Base-by-base conservation (phyloP, 2,888 invertebrate genomes). In the Erannis defoliaria region DNA sequence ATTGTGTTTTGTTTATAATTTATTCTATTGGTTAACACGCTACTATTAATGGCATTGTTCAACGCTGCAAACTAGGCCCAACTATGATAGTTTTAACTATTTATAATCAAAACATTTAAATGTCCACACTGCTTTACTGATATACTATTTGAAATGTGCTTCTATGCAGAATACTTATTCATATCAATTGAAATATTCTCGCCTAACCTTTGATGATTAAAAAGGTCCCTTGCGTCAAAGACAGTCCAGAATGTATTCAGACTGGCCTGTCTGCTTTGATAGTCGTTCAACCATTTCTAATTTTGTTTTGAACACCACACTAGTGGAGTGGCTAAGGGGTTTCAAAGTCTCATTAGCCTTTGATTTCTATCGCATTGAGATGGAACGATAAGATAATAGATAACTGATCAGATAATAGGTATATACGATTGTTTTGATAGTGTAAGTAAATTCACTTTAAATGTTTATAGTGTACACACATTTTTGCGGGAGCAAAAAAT, bases 161-260 rank as follows among this genome's bases (percentile, higher is more conserved):
- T 33, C 31, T 6, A 21, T 31, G 5, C 4, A 4, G 1, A 0
- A 16, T n/a, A 21, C 40, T 19, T 40, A 29, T 38, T 37, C 38
- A 38, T 38, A 38, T 38, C 38, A 16, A 40, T 40, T 19, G 26
- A 40, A 21, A n/a, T 2, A 16, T 19, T 8, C 26, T 8, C 26
- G 26, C 35, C 23, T 54, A 23, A 35, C 35, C 35, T 35, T 35
- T 35, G 35, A 49, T 35, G 35, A 49, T 56, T 23, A 23, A 5
- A 57, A 42, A 12, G 10, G 23, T 42, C 42, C 42, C 42, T 43
- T 23, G 16, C 35, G 33, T 35, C 9, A 45, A 58, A 58, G 14
- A 29, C 42, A 21, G 14, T 21, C 19, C 21, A 37, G 45, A 18
- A 18, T 16, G 14, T 35, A 3, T 14, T 40, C n/a, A 33, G 51